Evolutionary conservation across 2,888 invertebrate species (phyloP).

Genomic region (Cephus rjabovi): DNA sequence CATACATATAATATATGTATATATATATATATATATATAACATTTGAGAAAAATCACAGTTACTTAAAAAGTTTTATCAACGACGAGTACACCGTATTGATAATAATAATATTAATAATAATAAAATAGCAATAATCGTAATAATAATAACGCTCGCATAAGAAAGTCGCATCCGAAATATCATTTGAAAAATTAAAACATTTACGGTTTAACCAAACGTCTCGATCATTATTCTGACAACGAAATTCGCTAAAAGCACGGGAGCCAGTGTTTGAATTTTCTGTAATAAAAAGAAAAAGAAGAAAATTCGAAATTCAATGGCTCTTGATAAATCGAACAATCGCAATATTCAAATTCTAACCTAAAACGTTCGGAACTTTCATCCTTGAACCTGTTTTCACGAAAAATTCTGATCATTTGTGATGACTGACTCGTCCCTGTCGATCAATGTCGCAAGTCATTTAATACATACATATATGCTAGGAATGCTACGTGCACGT

Average conservation of each 20-base stretch:
- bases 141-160: slow-evolving; percentile 3
- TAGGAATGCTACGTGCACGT: background rate
- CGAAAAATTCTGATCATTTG: background rate
- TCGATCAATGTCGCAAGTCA: background rate
- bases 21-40: slow-evolving; percentile 37
- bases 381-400: background rate
- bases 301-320: background rate
- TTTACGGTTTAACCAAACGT: background rate
- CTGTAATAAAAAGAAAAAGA: background rate
- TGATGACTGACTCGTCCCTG: background rate
- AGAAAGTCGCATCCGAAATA: background rate
- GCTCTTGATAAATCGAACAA: background rate
- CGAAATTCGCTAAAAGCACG: background rate
- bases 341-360: background rate
- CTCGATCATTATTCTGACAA: background rate
- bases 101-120: background rate
- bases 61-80: slow-evolving; percentile 51
- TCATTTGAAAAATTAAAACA: background rate
- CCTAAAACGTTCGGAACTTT: no score
- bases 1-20: slow-evolving; percentile 43
- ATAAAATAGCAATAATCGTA: background rate
- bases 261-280: background rate
- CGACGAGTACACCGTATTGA: slow-evolving; percentile 1
- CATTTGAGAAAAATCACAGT: slow-evolving; percentile 64
- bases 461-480: background rate